Evolutionary conservation across 2,888 invertebrate genomes (phyloP), one percentile per base, ranked within the genome.

Genomic region (Rhimphoctona megacephalus): DNA sequence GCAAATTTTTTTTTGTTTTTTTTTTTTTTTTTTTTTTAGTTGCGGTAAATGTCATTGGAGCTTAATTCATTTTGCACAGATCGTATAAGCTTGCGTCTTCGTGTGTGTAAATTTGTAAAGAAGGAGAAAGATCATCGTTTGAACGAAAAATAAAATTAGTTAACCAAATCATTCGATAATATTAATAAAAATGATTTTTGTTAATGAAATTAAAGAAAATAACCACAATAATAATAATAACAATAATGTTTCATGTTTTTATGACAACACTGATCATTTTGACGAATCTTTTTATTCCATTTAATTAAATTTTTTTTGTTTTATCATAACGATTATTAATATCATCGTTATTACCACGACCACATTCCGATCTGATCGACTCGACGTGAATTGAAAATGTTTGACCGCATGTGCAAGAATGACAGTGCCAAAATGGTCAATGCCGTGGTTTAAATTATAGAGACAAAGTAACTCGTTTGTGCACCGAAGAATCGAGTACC

Each of bases 381-480:
- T 17, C 49, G 30, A 1, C 61, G 30, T 61, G 30, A 61, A 61
- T 61, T 61, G 61, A 61, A 61, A 30, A 61, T 30, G 61, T 61
- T 61, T 61, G 11, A 17, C 30, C 17, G 30, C 30, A 61, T 61
- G 30, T 61, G 30, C 61, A 14, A 61, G 61, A 61, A 61, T 61
- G 61, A 61, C 22, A 11, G 36, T 78, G 30, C n/a, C 36, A 11
- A 49, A 61, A 61, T 17, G 61, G 2, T 57, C 74, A 43, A 74
- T 36, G 22, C 36, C 39, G 67, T n/a, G 22, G 39, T 39, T 67
- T 14, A 36, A 39, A 39, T 67, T 43, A 43, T 43, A 67, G 22
- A 67, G 22, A 67, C 70, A 46, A 70, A 46, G 46, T 36, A 25
- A 70, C 39, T 67, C 67, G 36, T 67, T 67, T 39, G 39, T 30